phyloP scores from a whole-genome alignment of 2,888 invertebrate species.

The Lasioglossum lativentre region DNA sequence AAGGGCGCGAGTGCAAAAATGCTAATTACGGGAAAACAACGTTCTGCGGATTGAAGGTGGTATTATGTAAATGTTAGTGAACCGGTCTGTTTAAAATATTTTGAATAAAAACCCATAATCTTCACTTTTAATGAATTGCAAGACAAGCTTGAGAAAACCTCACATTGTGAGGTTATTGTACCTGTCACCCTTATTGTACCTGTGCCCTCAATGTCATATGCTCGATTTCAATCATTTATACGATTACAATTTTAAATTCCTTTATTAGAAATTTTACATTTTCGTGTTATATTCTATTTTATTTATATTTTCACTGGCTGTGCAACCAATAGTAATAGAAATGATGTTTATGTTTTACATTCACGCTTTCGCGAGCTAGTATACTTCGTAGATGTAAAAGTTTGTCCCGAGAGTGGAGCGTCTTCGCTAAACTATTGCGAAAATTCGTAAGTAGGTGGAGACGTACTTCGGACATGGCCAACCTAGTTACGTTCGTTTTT shows the following conservation, averaged over 20 bases:
- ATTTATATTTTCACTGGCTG: not conserved
- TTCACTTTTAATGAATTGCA: not conserved
- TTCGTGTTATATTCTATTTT: too few relatives aligned
- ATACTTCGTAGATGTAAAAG: not conserved
- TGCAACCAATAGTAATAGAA: not conserved
- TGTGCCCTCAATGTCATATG: not conserved
- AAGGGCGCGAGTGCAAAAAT: not conserved
- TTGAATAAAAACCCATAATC: not conserved
- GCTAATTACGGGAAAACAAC: not conserved
- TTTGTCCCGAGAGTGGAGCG: not conserved
- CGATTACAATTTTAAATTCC: not conserved
- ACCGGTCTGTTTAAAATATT: not conserved
- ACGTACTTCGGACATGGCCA: not conserved
- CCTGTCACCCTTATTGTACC: not conserved
- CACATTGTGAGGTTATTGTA: not conserved
- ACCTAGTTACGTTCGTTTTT: conserved; percentile 20
- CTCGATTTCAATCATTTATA: not conserved
- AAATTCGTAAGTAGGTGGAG: conserved; percentile 9
- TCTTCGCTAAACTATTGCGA: not conserved
- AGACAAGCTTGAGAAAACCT: not conserved
- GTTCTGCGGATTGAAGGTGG: not conserved
- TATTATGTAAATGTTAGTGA: not conserved
- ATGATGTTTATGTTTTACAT: not conserved
- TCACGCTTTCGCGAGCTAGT: not conserved
- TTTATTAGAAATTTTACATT: too few relatives aligned